Percentiles rank a stretch among this genome's conserved stretches.
These are phyloP conservation scores for Maniola hyperantus DNA, from an alignment of 2,888 invertebrate genomes.

Conservation along the genomic window DNA sequence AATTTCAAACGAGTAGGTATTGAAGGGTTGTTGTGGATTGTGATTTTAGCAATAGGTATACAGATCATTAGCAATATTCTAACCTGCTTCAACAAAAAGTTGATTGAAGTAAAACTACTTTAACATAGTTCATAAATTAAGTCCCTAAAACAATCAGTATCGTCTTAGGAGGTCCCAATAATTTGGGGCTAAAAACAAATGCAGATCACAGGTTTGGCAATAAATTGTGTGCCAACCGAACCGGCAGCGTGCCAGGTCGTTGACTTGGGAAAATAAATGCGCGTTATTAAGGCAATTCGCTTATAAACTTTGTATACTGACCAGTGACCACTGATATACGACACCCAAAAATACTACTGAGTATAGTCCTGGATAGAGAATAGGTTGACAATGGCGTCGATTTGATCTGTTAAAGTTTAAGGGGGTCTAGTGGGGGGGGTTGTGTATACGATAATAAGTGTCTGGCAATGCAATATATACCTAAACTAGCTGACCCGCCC, in stretches of 20 bases:
- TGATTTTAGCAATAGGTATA: constrained; percentile 23
- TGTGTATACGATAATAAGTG: too few species aligned
- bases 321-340: constrained; percentile 17
- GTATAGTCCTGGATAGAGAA: too few species aligned
- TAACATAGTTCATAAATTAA: not conserved
- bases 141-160: not conserved
- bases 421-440: too few species aligned
- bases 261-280: constrained; percentile 50
- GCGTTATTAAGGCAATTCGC: constrained; percentile 58
- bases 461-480: too few species aligned
- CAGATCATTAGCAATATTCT: not conserved
- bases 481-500: too few species aligned
- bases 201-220: constrained; percentile 30
- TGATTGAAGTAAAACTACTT: not conserved
- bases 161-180: constrained; percentile 51
- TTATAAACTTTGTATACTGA: constrained; percentile 57
- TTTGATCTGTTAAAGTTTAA: too few species aligned
- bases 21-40: not conserved
- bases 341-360: not conserved
- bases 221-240: constrained; percentile 26
- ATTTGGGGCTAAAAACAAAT: constrained; percentile 37
- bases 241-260: constrained; percentile 38
- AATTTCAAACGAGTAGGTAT: not conserved
- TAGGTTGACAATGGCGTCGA: too few species aligned
- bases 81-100: too few species aligned